phyloP scores from a whole-genome alignment of 2,888 invertebrate genomes.

The Nephrotoma flavescens region DNA sequence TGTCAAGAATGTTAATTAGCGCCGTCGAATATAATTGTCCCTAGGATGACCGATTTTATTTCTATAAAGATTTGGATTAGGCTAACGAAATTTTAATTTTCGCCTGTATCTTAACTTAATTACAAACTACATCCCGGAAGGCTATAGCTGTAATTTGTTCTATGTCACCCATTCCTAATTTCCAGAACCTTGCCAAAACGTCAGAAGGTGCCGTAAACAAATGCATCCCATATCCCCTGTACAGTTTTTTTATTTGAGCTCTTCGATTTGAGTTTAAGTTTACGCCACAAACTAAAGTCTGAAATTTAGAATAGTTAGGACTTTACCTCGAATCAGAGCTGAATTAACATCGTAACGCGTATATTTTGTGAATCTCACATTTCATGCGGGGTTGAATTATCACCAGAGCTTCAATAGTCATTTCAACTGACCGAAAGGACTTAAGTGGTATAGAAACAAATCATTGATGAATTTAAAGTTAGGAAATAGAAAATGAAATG shows the following conservation, averaged over 20 bases:
- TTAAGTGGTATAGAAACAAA: conserved; percentile 31
- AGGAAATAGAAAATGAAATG: no score
- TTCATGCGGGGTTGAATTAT: conserved; percentile 59
- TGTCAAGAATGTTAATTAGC: no score
- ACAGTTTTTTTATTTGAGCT: conserved; percentile 25
- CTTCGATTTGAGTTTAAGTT: conserved; percentile 62
- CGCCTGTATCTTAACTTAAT: not conserved
- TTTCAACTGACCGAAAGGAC: conserved; percentile 56
- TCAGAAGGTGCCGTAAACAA: conserved; percentile 93
- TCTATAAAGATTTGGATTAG: no score
- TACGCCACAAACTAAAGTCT: conserved; percentile 58
- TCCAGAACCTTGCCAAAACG: conserved; percentile 87
- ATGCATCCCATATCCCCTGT: conserved; percentile 94
- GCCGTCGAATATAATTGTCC: no score
- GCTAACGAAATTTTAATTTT: not conserved
- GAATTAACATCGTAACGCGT: conserved; percentile 84
- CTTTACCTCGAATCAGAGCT: conserved; percentile 76
- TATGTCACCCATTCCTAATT: conserved; percentile 64
- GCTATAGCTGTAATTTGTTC: conserved; percentile 82
- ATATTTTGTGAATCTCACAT: conserved; percentile 70
- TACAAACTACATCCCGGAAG: conserved; percentile 50
- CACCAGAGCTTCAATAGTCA: conserved; percentile 48
- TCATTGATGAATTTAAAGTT: no score
- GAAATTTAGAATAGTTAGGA: conserved; percentile 20
- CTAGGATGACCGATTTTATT: no score